Evolutionary conservation across 2,113 vertebrate species (phyloP), one percentile per base, ranked within the genome.

Genomic region (Gadus chalcogrammus): DNA sequence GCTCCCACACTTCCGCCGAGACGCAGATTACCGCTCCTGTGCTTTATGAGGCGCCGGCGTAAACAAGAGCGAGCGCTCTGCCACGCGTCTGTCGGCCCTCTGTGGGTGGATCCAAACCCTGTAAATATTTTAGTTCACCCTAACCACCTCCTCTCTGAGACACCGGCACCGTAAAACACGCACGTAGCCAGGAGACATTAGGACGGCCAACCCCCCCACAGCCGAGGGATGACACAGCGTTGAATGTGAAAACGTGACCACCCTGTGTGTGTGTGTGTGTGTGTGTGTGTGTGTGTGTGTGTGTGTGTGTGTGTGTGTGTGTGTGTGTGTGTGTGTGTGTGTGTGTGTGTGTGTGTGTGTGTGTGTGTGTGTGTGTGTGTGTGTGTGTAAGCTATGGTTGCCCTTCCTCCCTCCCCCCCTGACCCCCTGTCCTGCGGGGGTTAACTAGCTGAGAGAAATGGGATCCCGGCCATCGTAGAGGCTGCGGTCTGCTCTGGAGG

Each of bases 391-490:
- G 42, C 17, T 61, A 59, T 53, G n/a, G 31, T 28, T 68, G 60
- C 58, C 24, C 12, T 35, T 60, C 20, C 16, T 52, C 71, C 60
- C 13, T 11, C 18, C 24, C 20, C n/a, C 24, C 24, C 20, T 67
- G 78, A 76, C 80, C 80, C 84, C 80, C 61, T 70, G 9, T 61
- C 70, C 63, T 27, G 11, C 7, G 61, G 28, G 28, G 71, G 67
- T 76, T 24, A 66, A 65, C 61, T 64, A 65, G 76, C 78, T 61
- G 84, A 79, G 61, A 3, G 70, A 86, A 72, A 79, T 68, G 35
- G 52, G 61, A 62, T 62, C 12, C 24, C 20, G 3, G 12, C 55
- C n/a, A 62, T 27, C 28, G n/a, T 61, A 1, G 60, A 73, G 68
- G 31, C 65, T 71, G 75, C 0, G 24, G 73, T 72, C 62, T 48